Base-by-base conservation (phyloP, 2,797 vertebrate species). In the Rhynchonycteris naso region DNA sequence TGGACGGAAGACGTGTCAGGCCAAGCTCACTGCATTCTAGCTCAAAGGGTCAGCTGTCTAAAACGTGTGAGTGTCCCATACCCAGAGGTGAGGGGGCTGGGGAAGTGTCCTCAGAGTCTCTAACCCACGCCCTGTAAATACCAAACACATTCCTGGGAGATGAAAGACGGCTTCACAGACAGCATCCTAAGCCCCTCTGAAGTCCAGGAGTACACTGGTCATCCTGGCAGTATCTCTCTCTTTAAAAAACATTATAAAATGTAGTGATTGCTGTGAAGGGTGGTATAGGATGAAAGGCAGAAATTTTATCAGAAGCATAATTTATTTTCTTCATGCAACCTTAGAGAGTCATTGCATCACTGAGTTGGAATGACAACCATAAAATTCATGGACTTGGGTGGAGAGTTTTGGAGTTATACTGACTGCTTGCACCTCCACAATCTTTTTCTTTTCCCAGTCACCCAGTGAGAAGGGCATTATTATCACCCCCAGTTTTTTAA, bases 1-100 rank as follows among this genome's bases (percentile, higher is more conserved):
- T 63, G 96, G 91, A 94, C 85, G 89, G 91, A 96, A 68, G 71
- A 88, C 65, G 59, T 86, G 81, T 76, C 88, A 92, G 69, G 43
- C 50, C 1, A 9, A 54, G 21, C 38, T 90, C 28, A 18, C 47
- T 78, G 69, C 90, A 86, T 96, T 95, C 95, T 81, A 88, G 24
- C 63, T 38, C 33, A 21, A 52, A 63, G 71, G 81, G 78, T 78
- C 84, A 94, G 59, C 61, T 81, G 11, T 86, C 80, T 13, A 18
- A 71, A 90, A 79, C 9, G 35, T 22, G 43, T 10, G 59, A 61
- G 7, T 33, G n/a, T 75, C 28, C 82, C 26, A 22, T 6, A 59
- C 22, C 56, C 85, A 83, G 86, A 78, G 65, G 35, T 38, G 56
- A 92, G 43, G n/a, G 50, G 58, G 22, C 24, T 52, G 30, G 18